phyloP scores from a whole-genome alignment of 2,113 vertebrate genomes.

The Labeo rohita region DNA sequence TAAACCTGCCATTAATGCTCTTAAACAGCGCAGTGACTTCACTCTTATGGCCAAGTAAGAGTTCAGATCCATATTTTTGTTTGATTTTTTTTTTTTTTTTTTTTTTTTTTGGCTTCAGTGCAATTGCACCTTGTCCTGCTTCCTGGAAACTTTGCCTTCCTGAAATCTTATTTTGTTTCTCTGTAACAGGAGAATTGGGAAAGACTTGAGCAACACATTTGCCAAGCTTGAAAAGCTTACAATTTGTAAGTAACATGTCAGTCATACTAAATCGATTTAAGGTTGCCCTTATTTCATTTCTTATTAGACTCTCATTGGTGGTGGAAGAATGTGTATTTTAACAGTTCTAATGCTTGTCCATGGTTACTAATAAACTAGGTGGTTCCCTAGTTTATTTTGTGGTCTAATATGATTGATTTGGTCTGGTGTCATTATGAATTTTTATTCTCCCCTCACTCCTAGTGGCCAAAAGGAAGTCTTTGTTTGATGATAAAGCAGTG shows the following conservation, averaged over 20 bases:
- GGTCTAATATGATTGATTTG: neutral
- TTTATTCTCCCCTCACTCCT: conserved; percentile 42
- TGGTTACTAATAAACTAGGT: neutral
- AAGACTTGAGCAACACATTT: conserved; percentile 93
- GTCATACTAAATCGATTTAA: neutral
- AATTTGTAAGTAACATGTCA: conserved; percentile 81
- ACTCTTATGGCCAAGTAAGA: conserved; percentile 93
- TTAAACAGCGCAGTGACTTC: conserved; percentile 90
- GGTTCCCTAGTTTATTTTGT: neutral
- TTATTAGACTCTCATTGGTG: neutral
- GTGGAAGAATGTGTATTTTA: neutral
- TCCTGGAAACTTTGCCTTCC: neutral
- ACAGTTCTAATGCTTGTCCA: neutral
- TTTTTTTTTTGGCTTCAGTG: conserved; percentile 20
- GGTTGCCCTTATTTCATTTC: too few species aligned
- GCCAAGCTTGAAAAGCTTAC: conserved; percentile 94
- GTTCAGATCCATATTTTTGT: neutral
- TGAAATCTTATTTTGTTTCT: conserved; percentile 10
- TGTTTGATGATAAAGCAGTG: conserved; percentile 91
- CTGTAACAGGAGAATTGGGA: conserved; percentile 85
- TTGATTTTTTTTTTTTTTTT: neutral
- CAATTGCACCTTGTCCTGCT: neutral
- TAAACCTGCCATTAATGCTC: conserved; percentile 77
- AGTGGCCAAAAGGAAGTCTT: conserved; percentile 94
- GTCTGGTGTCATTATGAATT: neutral